phyloP scores from a whole-genome alignment of 2,113 vertebrate genomes.

The Amblyornis subalaris region DNA sequence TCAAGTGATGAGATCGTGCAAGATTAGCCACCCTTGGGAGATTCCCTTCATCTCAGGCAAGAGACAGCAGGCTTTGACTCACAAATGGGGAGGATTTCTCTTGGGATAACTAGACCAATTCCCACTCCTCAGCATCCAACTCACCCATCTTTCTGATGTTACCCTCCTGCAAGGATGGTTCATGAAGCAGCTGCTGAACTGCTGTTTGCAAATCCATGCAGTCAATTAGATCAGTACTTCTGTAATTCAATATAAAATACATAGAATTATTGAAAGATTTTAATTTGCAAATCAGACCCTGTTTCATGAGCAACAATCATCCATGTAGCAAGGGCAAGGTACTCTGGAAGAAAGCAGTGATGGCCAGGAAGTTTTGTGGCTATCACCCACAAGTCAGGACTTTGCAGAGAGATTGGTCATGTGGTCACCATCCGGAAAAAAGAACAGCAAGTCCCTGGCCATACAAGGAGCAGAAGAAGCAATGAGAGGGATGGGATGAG shows the following conservation, averaged over 20 bases:
- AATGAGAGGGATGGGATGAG: accelerated
- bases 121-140: slow-evolving; percentile 20
- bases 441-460: background rate
- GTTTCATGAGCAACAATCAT: background rate
- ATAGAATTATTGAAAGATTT: background rate
- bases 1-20: background rate
- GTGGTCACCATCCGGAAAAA: background rate
- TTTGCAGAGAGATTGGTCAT: background rate
- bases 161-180: background rate
- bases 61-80: slow-evolving; percentile 47
- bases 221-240: background rate
- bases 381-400: background rate
- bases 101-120: slow-evolving; percentile 23
- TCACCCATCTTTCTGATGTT: background rate
- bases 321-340: background rate
- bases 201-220: background rate
- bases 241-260: background rate
- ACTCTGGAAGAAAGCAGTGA: background rate
- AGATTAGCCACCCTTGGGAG: slow-evolving; percentile 40
- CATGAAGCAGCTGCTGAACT: slow-evolving; percentile 17
- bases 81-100: slow-evolving; percentile 36
- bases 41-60: slow-evolving; percentile 48
- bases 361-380: background rate
- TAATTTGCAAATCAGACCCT: background rate
- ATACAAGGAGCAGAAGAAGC: background rate